phyloP scores from a whole-genome alignment of 2,888 invertebrate genomes.

The Epinotia bilunana region DNA sequence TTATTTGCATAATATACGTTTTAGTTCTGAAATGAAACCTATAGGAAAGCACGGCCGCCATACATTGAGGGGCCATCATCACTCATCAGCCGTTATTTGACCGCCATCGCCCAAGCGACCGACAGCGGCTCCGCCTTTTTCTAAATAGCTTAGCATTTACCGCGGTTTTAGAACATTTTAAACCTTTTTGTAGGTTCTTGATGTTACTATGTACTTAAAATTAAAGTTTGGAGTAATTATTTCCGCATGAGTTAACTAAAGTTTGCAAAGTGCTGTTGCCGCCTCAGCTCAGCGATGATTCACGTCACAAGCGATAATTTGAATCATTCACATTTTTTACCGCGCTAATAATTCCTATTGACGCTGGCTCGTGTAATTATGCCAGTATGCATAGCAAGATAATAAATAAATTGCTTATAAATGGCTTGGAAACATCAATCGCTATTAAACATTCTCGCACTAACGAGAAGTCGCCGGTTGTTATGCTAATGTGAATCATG shows the following conservation, averaged over 20 bases:
- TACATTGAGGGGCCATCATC: conserved; percentile 32
- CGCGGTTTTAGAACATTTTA: conserved; percentile 7
- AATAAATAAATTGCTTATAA: conserved; percentile 31
- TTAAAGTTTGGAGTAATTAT: conserved; percentile 5
- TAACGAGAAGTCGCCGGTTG: conserved; percentile 33
- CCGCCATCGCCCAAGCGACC: conserved; percentile 81
- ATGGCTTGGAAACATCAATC: conserved; percentile 9
- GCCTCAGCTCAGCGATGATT: conserved; percentile 42
- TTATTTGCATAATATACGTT: conserved; percentile 29
- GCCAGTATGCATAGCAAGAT: conserved; percentile 24
- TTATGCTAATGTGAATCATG: conserved; percentile 34
- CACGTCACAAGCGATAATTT: conserved; percentile 41
- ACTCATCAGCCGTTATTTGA: conserved; percentile 77
- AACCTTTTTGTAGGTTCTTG: conserved; percentile 7
- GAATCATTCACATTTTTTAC: conserved; percentile 34
- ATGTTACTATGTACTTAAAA: neutral
- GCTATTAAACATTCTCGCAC: conserved; percentile 23
- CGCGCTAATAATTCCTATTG: conserved; percentile 25
- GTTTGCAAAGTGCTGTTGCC: conserved; percentile 42
- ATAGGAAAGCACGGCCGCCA: conserved; percentile 40
- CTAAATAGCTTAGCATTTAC: conserved; percentile 34
- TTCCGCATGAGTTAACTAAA: conserved; percentile 23
- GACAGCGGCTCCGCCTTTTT: conserved; percentile 73
- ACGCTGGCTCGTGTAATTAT: conserved; percentile 14
- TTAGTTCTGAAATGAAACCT: conserved; percentile 37